phyloP scores from a whole-genome alignment of 2,888 invertebrate species.

The Drosophila hamatofila region DNA sequence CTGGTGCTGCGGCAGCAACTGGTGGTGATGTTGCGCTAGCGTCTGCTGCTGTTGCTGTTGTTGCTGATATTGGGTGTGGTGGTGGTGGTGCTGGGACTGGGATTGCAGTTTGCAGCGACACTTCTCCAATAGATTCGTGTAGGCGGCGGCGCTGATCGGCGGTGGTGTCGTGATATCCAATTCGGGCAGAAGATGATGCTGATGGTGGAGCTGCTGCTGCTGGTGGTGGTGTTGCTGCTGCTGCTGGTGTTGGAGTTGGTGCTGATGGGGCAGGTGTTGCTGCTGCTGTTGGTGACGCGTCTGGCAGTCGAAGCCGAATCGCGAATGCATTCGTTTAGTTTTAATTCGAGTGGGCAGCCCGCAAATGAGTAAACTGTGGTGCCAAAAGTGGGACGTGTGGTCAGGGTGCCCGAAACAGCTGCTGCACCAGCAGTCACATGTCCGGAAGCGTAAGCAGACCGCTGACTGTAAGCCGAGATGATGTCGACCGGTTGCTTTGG shows the following conservation, averaged over 20 bases:
- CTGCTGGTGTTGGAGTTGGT: constrained; percentile 62
- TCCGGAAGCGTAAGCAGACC: constrained; percentile 35
- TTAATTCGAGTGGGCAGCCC: constrained; percentile 38
- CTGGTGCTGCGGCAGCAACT: constrained; percentile 51
- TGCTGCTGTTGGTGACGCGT: constrained; percentile 69
- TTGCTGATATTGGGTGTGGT: constrained; percentile 41
- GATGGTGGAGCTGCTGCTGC: constrained; percentile 56
- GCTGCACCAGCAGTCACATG: constrained; percentile 40
- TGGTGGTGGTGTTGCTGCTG: constrained; percentile 52
- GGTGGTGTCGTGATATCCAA: constrained; percentile 55
- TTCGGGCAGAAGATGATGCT: constrained; percentile 50
- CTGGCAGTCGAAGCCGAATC: constrained; percentile 79
- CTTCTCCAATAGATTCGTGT: constrained; percentile 78
- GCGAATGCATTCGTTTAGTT: constrained; percentile 83
- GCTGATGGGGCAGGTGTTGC: constrained; percentile 64
- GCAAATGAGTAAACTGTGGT: constrained; percentile 38
- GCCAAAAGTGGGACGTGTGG: constrained; percentile 8
- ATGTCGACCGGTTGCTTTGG: constrained; percentile 65
- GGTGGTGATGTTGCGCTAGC: constrained; percentile 48
- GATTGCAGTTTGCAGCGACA: constrained; percentile 77
- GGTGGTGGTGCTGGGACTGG: constrained; percentile 39
- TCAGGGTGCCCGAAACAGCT: constrained; percentile 25
- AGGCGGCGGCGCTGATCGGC: constrained; percentile 43
- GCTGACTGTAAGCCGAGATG: constrained; percentile 56
- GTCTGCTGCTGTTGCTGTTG: constrained; percentile 50